These are phyloP conservation scores for Zosterops hypoxanthus DNA, from an alignment of 2,113 vertebrate species.

Conservation along the genomic window DNA sequence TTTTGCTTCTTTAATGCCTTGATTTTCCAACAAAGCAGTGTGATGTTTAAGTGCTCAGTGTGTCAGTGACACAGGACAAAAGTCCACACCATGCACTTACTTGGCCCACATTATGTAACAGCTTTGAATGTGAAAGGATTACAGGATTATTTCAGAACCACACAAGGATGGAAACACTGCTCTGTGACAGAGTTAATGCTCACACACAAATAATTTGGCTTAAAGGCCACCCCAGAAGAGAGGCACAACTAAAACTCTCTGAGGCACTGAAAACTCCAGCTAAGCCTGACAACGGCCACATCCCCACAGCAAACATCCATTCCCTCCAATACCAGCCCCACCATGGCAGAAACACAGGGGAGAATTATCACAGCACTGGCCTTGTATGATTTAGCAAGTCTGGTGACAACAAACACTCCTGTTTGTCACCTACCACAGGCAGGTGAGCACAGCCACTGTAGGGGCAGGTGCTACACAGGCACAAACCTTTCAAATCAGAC, in stretches of 20 bases:
- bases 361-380: too few species aligned
- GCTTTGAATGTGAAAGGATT: background rate
- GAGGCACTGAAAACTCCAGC: background rate
- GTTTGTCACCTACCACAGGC: background rate
- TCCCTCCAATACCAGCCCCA: background rate
- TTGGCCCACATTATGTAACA: background rate
- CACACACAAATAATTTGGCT: background rate
- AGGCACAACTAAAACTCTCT: background rate
- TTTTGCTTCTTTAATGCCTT: background rate
- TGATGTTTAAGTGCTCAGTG: background rate
- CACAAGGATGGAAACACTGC: background rate
- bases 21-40: background rate
- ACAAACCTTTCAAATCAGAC: too few species aligned
- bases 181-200: background rate
- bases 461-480: background rate
- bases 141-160: background rate
- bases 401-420: background rate
- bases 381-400: background rate
- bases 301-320: background rate
- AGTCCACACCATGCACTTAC: background rate
- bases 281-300: background rate
- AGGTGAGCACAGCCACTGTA: background rate
- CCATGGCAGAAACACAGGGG: rapidly evolving
- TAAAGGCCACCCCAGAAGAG: background rate
- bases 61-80: background rate